Conservation (phyloP, 2,888 invertebrate genomes). For the Volucella inanis region DNA sequence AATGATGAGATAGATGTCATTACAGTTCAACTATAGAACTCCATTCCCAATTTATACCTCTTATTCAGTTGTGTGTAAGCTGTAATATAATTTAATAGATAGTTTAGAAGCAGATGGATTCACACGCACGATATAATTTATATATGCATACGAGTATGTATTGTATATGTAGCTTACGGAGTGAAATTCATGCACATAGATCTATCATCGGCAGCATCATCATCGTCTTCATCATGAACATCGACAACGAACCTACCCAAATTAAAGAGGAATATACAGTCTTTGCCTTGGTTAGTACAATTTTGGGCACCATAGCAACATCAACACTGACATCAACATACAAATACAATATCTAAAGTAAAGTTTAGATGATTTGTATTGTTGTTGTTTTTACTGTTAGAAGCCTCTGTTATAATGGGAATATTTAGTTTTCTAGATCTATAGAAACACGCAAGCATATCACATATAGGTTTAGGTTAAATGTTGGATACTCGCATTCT, state of each 20-base stretch:
- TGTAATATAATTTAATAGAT: slow-evolving; percentile 69
- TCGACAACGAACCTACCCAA: slow-evolving; percentile 52
- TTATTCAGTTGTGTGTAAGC: not conserved
- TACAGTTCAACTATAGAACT: slow-evolving; percentile 44
- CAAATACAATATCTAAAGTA: too few relatives aligned
- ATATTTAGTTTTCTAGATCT: slow-evolving; percentile 41
- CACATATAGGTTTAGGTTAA: slow-evolving; percentile 34
- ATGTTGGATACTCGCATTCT: slow-evolving; percentile 11
- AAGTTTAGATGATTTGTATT: slow-evolving; percentile 27
- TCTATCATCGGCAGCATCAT: slow-evolving; percentile 66
- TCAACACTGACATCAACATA: slow-evolving; percentile 33
- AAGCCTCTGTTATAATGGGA: slow-evolving; percentile 40
- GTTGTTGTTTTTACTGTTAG: not conserved
- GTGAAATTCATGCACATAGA: slow-evolving; percentile 52
- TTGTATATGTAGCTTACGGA: slow-evolving; percentile 4
- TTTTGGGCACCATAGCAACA: slow-evolving; percentile 49
- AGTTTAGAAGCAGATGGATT: slow-evolving; percentile 61
- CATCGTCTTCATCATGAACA: slow-evolving; percentile 56
- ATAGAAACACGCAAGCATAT: not conserved
- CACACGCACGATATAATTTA: slow-evolving; percentile 63
- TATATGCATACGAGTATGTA: not conserved
- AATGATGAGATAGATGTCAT: slow-evolving; percentile 62
- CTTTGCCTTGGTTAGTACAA: slow-evolving; percentile 9
- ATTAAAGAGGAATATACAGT: slow-evolving; percentile 16
- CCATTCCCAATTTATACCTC: slow-evolving; percentile 46